Base-by-base conservation (phyloP, 1,140 invertebrate genomes). In the Pachypeltis micranthus region DNA sequence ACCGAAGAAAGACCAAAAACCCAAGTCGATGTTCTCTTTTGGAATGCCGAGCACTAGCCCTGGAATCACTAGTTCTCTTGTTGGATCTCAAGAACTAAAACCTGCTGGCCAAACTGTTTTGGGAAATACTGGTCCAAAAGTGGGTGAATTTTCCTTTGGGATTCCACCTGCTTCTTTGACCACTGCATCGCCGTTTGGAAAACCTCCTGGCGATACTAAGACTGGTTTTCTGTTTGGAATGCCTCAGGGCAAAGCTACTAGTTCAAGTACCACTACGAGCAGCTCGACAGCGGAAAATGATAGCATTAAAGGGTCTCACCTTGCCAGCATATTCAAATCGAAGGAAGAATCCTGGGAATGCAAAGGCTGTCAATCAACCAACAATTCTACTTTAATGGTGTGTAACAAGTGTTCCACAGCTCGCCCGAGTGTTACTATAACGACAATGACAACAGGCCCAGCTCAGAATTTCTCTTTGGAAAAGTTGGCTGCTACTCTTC, bases 1-100 rank as follows among this genome's bases (percentile, higher is more conserved):
- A 81, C 87, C 0, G 92, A 90, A 72, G 74, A 63, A 59, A 58
- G 27, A 54, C 10, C 31, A 16, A 39, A 57, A 1, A 44, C 61
- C 47, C 3, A 21, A n/a, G 47, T 47, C 59, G 24, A 65, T 28
- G 2, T 68, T 69, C 60, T 39, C 2, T 28, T 59, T 72, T 61
- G 62, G 69, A 28, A 61, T 69, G 19, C 47, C 21, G 61, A 12
- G n/a, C n/a, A n/a, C n/a, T n/a, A n/a, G 27, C 47, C n/a, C n/a
- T 44, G 10, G 39, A 44, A 12, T n/a, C n/a, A n/a, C n/a, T n/a
- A n/a, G n/a, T n/a, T n/a, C n/a, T n/a, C n/a, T n/a, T n/a, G n/a
- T n/a, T n/a, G n/a, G n/a, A n/a, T n/a, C n/a, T n/a, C n/a, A n/a
- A n/a, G n/a, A n/a, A n/a, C n/a, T n/a, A n/a, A n/a, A n/a, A n/a